These are phyloP conservation scores for Rhynchotus rufescens DNA, from an alignment of 2,797 vertebrate genomes.

Conservation along the genomic window DNA sequence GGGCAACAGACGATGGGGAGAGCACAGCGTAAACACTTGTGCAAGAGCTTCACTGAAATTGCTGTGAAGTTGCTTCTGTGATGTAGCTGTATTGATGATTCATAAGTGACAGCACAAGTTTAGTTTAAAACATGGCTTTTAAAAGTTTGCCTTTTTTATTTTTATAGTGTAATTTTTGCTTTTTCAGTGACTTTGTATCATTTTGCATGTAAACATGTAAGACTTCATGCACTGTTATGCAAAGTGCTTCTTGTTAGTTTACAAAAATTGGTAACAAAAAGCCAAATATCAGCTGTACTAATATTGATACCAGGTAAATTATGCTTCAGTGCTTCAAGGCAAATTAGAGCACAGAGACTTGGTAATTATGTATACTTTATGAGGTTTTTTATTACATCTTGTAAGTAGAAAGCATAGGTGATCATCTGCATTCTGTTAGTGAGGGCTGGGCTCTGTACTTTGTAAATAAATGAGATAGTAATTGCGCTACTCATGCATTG, in stretches of 20 bases:
- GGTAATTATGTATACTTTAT: background rate
- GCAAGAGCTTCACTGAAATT: conserved; percentile 42
- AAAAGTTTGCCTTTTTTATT: background rate
- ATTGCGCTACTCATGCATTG: background rate
- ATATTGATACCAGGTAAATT: background rate
- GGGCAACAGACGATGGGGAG: background rate
- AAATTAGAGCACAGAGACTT: background rate
- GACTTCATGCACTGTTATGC: background rate
- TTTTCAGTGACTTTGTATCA: background rate
- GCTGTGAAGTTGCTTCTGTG: background rate
- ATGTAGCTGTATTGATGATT: background rate
- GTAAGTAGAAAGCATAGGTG: background rate
- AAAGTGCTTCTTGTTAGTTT: conserved; percentile 4
- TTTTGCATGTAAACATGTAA: conserved; percentile 1
- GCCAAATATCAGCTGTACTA: background rate
- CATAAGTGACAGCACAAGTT: conserved; percentile 14
- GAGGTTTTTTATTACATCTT: background rate
- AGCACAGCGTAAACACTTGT: conserved; percentile 11
- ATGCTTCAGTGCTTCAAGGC: background rate
- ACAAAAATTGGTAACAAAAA: background rate
- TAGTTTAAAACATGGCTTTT: conserved; percentile 42
- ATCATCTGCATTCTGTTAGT: background rate
- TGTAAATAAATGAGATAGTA: background rate
- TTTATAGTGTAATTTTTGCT: background rate
- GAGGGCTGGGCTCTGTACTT: background rate